Percentiles rank a stretch among this genome's conserved stretches.
Conservation (phyloP, 2,797 vertebrate species). For the Rhinatrema bivittatum region DNA sequence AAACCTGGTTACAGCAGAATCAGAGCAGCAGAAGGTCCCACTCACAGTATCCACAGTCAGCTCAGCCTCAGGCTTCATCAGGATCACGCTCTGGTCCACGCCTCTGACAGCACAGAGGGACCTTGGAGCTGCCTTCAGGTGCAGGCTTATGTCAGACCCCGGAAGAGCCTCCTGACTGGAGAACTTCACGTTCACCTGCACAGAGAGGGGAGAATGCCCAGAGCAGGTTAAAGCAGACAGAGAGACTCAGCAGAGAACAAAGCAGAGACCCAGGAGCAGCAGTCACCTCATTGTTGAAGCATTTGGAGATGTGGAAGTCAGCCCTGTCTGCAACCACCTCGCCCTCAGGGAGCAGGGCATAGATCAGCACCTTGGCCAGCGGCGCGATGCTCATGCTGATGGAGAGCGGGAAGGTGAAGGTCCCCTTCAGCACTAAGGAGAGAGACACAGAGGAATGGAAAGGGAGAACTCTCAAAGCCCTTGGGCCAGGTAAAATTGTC, state of each 20-base stretch:
- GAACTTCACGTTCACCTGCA: not conserved
- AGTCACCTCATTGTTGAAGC: slow-evolving; percentile 78
- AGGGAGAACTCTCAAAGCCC: not conserved
- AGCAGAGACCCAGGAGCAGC: too few relatives aligned
- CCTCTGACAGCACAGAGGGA: slow-evolving; percentile 70
- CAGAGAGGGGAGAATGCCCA: not conserved
- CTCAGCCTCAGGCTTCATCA: slow-evolving; percentile 47
- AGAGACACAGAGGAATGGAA: not conserved
- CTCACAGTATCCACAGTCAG: too few relatives aligned
- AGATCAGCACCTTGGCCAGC: slow-evolving; percentile 58
- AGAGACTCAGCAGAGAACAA: too few relatives aligned
- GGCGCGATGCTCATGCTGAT: slow-evolving; percentile 52
- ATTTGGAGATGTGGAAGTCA: slow-evolving; percentile 59
- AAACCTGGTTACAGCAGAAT: too few relatives aligned
- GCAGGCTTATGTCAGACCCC: slow-evolving; percentile 46
- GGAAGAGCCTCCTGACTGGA: slow-evolving; percentile 40
- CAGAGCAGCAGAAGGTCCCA: too few relatives aligned
- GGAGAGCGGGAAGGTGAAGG: slow-evolving; percentile 40
- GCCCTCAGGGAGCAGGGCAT: slow-evolving; percentile 64
- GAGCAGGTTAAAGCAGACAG: not conserved
- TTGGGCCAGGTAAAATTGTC: too few relatives aligned
- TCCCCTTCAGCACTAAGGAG: slow-evolving; percentile 61
- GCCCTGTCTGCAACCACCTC: slow-evolving; percentile 71
- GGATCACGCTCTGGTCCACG: slow-evolving; percentile 57
- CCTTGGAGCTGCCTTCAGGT: slow-evolving; percentile 55